A percentile compares a stretch with the other conserved stretches of the same genome.
Conservation (phyloP, 1,140 invertebrate species). For the Brachionus paranguensis region DNA sequence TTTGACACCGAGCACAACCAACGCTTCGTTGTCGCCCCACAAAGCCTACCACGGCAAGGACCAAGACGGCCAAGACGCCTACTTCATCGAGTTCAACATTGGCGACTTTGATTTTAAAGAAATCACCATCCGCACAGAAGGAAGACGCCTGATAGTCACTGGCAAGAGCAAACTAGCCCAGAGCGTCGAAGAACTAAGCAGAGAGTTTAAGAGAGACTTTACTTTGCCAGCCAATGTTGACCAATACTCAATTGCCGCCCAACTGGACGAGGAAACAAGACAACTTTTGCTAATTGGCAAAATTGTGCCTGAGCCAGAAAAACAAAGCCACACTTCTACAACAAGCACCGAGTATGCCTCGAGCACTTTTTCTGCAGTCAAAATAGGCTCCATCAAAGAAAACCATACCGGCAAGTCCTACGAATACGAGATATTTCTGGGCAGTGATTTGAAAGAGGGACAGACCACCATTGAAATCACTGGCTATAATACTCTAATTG, state of each 20-base stretch:
- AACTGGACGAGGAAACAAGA: conserved; percentile 18
- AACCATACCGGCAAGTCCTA: background rate
- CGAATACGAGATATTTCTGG: conserved; percentile 13
- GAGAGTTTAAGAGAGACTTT: conserved; percentile 19
- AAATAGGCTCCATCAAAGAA: conserved; percentile 20
- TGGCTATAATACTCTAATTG: conserved; percentile 15
- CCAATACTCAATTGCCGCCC: conserved; percentile 18
- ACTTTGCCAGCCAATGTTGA: conserved; percentile 5
- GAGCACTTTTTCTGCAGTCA: background rate
- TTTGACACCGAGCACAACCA: background rate
- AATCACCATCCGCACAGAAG: conserved; percentile 31
- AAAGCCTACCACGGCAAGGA: conserved; percentile 33
- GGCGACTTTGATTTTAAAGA: conserved; percentile 33
- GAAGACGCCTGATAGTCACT: background rate
- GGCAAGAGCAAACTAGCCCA: background rate
- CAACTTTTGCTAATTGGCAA: conserved; percentile 9
- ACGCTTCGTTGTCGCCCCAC: background rate
- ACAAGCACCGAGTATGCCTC: background rate
- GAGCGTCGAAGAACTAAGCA: background rate
- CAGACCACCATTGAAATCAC: conserved; percentile 12
- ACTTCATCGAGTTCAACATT: conserved; percentile 29
- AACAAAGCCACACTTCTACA: background rate
- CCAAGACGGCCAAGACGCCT: background rate
- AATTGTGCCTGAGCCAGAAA: background rate
- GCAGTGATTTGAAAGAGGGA: conserved; percentile 6